Base-by-base conservation (phyloP, 92 coral and sea anemone species). In the Epizoanthus illoricatus region DNA sequence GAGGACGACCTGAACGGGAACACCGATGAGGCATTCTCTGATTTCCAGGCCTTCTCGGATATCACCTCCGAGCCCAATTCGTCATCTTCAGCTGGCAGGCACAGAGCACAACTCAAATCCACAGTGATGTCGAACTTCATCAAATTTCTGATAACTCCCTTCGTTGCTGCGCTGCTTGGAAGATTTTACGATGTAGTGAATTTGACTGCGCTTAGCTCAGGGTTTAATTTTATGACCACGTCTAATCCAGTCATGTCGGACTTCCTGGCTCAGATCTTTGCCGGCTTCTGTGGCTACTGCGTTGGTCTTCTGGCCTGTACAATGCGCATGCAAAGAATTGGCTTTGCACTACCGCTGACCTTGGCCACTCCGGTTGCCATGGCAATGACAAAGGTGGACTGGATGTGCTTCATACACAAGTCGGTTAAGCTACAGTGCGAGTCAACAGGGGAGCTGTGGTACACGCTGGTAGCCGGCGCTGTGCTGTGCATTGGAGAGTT, bases 241-340 rank as follows among this genome's bases (percentile, higher is more conserved):
- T 45, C 73, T 20, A 85, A 88, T 47, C 91, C 91, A 19, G 71
- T 87, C 28, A 58, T 88, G 65, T 71, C 79, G 19, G 84, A 68
- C 23, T 88, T 88, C 73, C 18, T 85, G 47, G 45, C 79, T 19
- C 89, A 85, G 33, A 58, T 88, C 18, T 73, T 88, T 58, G 64
- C 88, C 43, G 83, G 89, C 33, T 85, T 88, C 73, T 80, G 84
- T 24, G 88, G 86, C 4, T 88, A 85, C 74, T 68, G 79, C 45
- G n/a, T 88, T 17, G 88, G 88, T n/a, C 86, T 87, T 80, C 71
- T 88, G 4, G 83, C 91, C 4, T 88, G 91, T 49, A 80, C 91
- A 11, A 87, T 88, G 60, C 79, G 89, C 60, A 74, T 88, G 91
- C 91, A 88, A 57, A 71, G 56, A 69, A 75, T 88, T 65, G 91